Evolutionary conservation across 2,888 invertebrate genomes (phyloP), one percentile per base, ranked within the genome.

Genomic region (Steinernema scapterisci): DNA sequence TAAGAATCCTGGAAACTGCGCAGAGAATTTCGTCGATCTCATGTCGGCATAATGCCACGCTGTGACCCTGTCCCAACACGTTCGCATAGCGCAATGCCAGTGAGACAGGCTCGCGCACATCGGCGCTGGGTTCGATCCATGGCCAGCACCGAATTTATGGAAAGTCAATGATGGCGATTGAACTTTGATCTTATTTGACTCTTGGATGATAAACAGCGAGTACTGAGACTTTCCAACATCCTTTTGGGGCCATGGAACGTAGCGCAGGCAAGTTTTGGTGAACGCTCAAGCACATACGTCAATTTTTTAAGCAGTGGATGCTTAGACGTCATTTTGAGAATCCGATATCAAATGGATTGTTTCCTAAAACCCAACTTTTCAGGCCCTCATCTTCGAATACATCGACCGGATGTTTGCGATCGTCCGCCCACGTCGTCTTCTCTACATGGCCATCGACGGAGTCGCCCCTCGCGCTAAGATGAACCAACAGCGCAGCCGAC

Each of bases 381-480:
- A 83, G 83, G 80, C 95, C 70, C 94, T 95, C 63, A 99, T 99
- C 87, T 99, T 99, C 88, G 97, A 97, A 86, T 97, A 96, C 89
- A 97, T 99, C 80, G 99, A 99, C 89, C 91, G 97, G 76, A 91
- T 99, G 77, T 94, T 97, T 89, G 91, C 92, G 9, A 88, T 87
- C 48, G 84, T 87, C 16, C 77, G 87, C 11, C 87, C 87, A 6
- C 83, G 90, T 84, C 95, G 95, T 88, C 82, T 99, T 56, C 89
- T 99, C 79, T 99, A 99, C 89, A 97, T 99, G 97, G 99, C 99
- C 73, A 97, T 99, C 89, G 99, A 99, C 90, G 99, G 99, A 23
- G 97, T 99, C 84, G 88, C 87, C 7, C 88, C 99, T 0, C 91
- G 97, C 87, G 99, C 99, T 0, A 99, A 99, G 90, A 99, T 99